Evolutionary conservation across 2,888 invertebrate genomes (phyloP).

Genomic region (Gymnosoma rotundatum): DNA sequence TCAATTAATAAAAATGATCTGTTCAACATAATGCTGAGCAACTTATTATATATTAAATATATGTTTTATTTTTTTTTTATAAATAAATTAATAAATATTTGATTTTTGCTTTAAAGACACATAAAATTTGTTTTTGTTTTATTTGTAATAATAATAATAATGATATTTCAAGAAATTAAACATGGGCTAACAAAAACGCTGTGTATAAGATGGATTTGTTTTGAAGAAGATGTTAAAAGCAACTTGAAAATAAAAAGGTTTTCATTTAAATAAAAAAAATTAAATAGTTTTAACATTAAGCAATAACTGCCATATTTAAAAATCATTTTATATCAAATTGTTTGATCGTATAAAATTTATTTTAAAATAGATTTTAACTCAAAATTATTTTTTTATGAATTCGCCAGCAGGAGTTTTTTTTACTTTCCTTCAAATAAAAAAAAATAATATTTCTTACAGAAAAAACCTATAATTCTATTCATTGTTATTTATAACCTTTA

Average conservation of each 20-base stretch:
- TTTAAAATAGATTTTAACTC: too few species aligned
- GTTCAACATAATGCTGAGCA: slow-evolving; percentile 67
- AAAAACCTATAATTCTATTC: too few species aligned
- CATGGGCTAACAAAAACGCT: slow-evolving; percentile 38
- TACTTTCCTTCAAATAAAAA: too few species aligned
- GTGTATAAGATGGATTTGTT: background rate
- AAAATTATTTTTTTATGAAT: too few species aligned
- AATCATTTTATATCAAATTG: too few species aligned
- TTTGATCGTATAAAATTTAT: too few species aligned
- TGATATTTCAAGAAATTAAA: slow-evolving; percentile 11
- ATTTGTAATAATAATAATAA: slow-evolving; percentile 10
- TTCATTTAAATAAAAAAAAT: background rate
- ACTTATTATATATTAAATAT: slow-evolving; percentile 71
- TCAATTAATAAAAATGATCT: slow-evolving; percentile 39
- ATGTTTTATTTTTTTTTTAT: slow-evolving; percentile 38
- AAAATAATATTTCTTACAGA: too few species aligned
- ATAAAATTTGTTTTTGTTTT: slow-evolving; percentile 50
- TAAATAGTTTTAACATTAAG: background rate
- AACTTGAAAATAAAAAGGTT: too few species aligned
- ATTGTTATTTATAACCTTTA: too few species aligned
- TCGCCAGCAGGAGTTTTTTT: too few species aligned
- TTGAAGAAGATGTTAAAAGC: too few species aligned
- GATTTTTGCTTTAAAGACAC: slow-evolving; percentile 68
- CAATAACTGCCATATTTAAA: background rate
- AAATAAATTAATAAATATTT: slow-evolving; percentile 59